These are phyloP conservation scores for Sebastes alutus DNA, from an alignment of 2,797 vertebrate species.

Conservation along the genomic window DNA sequence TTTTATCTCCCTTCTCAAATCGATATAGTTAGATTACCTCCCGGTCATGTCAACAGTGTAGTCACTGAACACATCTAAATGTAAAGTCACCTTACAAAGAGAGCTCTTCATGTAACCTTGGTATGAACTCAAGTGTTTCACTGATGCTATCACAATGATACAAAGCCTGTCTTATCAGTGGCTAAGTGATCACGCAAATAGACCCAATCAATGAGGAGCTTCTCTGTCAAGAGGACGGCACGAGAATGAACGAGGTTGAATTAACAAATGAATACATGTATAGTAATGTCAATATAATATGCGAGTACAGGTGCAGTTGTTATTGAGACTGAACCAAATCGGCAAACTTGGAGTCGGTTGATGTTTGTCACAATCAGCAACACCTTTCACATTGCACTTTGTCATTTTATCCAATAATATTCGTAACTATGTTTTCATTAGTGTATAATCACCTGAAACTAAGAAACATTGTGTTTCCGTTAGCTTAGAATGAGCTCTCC, in stretches of 20 bases:
- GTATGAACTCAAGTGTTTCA: constrained; percentile 25
- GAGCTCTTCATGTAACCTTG: constrained; percentile 42
- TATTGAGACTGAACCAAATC: background rate
- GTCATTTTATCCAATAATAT: too few species aligned
- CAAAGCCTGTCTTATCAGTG: constrained; percentile 51
- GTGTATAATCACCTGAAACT: too few species aligned
- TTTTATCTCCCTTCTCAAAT: background rate
- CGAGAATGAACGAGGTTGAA: constrained; percentile 35
- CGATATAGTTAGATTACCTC: background rate
- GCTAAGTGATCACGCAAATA: constrained; percentile 39
- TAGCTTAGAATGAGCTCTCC: background rate
- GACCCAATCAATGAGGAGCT: constrained; percentile 52
- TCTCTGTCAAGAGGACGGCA: constrained; percentile 11
- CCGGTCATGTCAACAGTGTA: background rate
- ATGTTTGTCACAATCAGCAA: background rate
- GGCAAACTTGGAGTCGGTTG: background rate
- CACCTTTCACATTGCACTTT: background rate
- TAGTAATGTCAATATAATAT: background rate
- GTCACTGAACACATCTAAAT: background rate
- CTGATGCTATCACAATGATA: constrained; percentile 54
- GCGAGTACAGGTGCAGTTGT: background rate
- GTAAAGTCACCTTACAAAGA: constrained; percentile 36
- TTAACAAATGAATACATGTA: constrained; percentile 40
- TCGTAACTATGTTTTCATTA: too few species aligned
- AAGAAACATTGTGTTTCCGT: too few species aligned